Evolutionary conservation across 2,113 vertebrate species (phyloP).

Genomic region (Hystrix brachyura): DNA sequence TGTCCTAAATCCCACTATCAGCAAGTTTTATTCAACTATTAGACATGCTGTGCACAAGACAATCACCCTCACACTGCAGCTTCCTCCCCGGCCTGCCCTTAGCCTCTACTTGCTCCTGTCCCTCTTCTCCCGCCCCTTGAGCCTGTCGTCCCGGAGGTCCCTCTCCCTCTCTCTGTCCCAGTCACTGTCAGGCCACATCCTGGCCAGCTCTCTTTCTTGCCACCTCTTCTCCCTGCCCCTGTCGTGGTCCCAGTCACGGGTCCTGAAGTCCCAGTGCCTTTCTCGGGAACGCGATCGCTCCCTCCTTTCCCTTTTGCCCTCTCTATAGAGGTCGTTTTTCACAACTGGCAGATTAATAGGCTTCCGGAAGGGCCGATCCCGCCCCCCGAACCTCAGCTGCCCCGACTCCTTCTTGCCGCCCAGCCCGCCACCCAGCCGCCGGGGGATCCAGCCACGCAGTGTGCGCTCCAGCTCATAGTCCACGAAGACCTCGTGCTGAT

Average conservation of each 20-base stretch:
- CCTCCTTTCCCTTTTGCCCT: slow-evolving; percentile 86
- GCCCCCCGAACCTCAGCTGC: slow-evolving; percentile 96
- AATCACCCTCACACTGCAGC: background rate
- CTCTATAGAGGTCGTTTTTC: slow-evolving; percentile 83
- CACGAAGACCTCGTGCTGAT: slow-evolving; percentile 96
- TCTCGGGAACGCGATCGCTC: slow-evolving; percentile 88
- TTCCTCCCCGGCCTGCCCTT: fast-evolving
- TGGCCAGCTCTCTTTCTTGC: slow-evolving; percentile 84
- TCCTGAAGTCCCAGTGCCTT: slow-evolving; percentile 86
- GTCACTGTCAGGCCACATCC: slow-evolving; percentile 83
- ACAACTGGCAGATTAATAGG: slow-evolving; percentile 93
- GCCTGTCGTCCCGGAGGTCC: slow-evolving; percentile 86
- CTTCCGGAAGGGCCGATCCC: slow-evolving; percentile 97
- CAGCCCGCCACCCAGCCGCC: slow-evolving; percentile 95
- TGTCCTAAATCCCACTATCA: background rate
- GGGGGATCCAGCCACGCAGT: slow-evolving; percentile 96
- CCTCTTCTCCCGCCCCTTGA: slow-evolving; percentile 86
- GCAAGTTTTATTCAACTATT: background rate
- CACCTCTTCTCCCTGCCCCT: slow-evolving; percentile 89
- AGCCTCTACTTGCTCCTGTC: slow-evolving; percentile 88
- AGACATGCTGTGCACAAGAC: background rate
- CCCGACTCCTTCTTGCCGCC: slow-evolving; percentile 98
- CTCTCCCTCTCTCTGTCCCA: slow-evolving; percentile 82
- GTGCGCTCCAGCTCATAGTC: slow-evolving; percentile 96
- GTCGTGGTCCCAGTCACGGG: slow-evolving; percentile 85